phyloP scores from a whole-genome alignment of 2,888 invertebrate species.

The Drosophila anomalipes region DNA sequence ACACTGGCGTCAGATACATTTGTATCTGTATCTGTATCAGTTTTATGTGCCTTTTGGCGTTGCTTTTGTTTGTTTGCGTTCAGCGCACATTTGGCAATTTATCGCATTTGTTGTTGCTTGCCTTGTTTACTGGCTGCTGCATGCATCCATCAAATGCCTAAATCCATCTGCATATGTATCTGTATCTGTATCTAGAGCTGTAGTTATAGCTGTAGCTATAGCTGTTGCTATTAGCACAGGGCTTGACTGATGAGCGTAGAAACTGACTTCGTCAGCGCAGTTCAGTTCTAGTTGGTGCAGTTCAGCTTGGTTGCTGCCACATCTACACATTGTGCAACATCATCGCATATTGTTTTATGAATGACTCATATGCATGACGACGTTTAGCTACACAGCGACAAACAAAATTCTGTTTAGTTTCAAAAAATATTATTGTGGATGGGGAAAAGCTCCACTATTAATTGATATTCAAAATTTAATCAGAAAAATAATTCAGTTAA shows the following conservation, averaged over 20 bases:
- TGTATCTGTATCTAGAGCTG: constrained; percentile 17
- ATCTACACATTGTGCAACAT: constrained; percentile 48
- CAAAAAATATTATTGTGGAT: neutral
- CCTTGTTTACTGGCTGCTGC: constrained; percentile 34
- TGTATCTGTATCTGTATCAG: constrained; percentile 16
- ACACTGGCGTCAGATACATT: constrained; percentile 38
- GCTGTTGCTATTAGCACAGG: constrained; percentile 36
- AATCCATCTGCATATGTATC: constrained; percentile 38
- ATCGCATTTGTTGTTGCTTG: constrained; percentile 38
- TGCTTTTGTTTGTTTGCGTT: constrained; percentile 13
- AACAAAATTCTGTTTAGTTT: neutral
- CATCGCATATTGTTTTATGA: constrained; percentile 56
- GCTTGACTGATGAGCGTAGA: constrained; percentile 60
- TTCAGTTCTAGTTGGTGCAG: constrained; percentile 12
- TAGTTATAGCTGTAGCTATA: constrained; percentile 22
- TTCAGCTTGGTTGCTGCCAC: constrained; percentile 33
- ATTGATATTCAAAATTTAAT: neutral
- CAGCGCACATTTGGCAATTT: constrained; percentile 54
- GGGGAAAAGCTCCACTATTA: neutral
- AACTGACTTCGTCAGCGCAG: constrained; percentile 25
- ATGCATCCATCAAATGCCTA: constrained; percentile 62
- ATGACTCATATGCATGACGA: constrained; percentile 60
- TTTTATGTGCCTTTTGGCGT: neutral
- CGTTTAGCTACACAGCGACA: constrained; percentile 10
- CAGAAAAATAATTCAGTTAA: neutral